Conservation (phyloP, 2,797 vertebrate genomes). For the Gymnocypris eckloni region DNA sequence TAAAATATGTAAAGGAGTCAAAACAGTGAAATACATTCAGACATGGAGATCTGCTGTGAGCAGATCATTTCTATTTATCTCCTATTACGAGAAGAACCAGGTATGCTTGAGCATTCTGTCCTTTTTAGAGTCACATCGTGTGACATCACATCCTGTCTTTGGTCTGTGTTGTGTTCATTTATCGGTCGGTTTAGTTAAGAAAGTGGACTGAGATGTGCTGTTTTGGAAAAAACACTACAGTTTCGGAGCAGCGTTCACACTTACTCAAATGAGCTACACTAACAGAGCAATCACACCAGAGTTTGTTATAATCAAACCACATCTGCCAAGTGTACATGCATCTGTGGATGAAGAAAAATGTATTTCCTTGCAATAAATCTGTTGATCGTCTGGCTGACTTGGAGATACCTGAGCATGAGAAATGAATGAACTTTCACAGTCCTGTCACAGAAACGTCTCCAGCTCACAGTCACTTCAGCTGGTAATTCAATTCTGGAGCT, state of each 20-base stretch:
- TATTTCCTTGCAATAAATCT: not conserved
- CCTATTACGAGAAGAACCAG: not conserved
- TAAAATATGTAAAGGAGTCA: no score
- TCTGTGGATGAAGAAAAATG: not conserved
- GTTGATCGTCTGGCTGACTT: not conserved
- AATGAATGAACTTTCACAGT: constrained; percentile 43
- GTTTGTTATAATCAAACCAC: not conserved
- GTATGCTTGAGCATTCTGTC: not conserved
- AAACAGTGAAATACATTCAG: no score
- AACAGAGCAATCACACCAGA: not conserved
- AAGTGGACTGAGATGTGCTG: not conserved
- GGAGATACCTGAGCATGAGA: constrained; percentile 47
- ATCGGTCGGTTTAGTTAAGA: not conserved
- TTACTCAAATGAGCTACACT: not conserved
- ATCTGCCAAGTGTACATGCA: not conserved
- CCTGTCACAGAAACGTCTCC: constrained; percentile 13
- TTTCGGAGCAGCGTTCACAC: not conserved
- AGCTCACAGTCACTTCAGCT: constrained; percentile 52
- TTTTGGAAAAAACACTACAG: not conserved
- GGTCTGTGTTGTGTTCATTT: not conserved
- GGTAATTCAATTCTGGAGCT: constrained; percentile 74
- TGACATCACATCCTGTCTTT: not conserved
- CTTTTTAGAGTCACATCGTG: not conserved
- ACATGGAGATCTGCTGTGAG: no score
- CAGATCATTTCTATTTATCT: no score